Base-by-base conservation (phyloP, 2,113 vertebrate species). In the Rhynchomys soricoides region DNA sequence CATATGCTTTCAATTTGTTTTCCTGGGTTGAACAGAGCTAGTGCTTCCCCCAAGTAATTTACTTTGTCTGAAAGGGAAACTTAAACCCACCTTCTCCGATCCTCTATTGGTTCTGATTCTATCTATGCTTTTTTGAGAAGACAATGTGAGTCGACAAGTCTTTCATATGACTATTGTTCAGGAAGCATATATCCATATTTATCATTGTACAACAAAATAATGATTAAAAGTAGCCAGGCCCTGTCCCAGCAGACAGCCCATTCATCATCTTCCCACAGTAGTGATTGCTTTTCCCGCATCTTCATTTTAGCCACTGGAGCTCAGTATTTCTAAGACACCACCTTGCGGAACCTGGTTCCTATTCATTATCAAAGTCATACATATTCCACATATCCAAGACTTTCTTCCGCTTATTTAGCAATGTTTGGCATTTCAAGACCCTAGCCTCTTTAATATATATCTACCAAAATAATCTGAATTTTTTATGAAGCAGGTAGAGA, bases 401-500 rank as follows among this genome's bases (percentile, higher is more conserved):
- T 17, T 71, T 48, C 8, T 31, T 50, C 1, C 0, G 66, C 7
- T 77, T 66, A 81, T 43, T 91, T 40, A 75, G 37, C 59, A 48
- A 22, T 45, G 8, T 83, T 31, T 86, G 31, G 43, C 48, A 16
- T 93, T 57, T 71, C 24, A 93, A 86, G 19, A 93, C 40, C 29
- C 45, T 26, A 87, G 22, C 24, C 31, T 86, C 7, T 92, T 62
- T 62, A 86, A 90, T 93, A 16, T 19, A 66, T 86, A 81, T 4
- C 48, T 88, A 37, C 48, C 43, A 73, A 82, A 91, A 43, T 89
- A 26, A 91, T 43, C 43, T 81, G 34, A 81, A 15, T 59, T 64
- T 90, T 95, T 94, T 40, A 82, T 90, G 86, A 91, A 85, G n/a
- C 70, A 31, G 83, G 26, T 55, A 6, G 52, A 90, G 74, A 59